Evolutionary conservation across 1,140 invertebrate genomes (phyloP).

Genomic region (Lucilia sericata): DNA sequence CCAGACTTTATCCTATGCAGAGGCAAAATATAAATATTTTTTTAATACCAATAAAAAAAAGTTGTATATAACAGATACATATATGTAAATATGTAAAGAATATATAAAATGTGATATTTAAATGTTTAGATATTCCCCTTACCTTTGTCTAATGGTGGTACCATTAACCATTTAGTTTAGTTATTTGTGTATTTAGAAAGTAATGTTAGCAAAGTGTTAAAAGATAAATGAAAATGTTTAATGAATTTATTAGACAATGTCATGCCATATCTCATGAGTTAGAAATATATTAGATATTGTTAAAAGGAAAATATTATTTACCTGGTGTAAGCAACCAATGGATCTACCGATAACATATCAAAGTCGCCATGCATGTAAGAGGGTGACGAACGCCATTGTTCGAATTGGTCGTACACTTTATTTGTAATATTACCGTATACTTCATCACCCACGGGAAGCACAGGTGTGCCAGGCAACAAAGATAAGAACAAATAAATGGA

Average conservation of each 20-base stretch:
- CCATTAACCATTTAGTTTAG: slow-evolving; percentile 15
- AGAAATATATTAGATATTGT: background rate
- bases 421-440: slow-evolving; percentile 55
- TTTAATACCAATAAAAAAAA: background rate
- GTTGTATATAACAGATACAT: background rate
- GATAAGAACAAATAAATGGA: slow-evolving; percentile 76
- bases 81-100: background rate
- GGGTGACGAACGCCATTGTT: slow-evolving; percentile 67
- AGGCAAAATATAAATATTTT: background rate
- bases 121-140: slow-evolving; percentile 9
- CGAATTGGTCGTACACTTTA: slow-evolving; percentile 62
- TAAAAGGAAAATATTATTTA: slow-evolving; percentile 59
- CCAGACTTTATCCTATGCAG: slow-evolving; percentile 74
- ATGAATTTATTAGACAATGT: background rate
- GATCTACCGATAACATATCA: slow-evolving; percentile 65
- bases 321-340: slow-evolving; percentile 76
- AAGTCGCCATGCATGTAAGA: slow-evolving; percentile 74
- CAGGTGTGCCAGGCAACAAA: slow-evolving; percentile 79
- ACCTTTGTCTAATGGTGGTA: slow-evolving; percentile 34
- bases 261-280: background rate
- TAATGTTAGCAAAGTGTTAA: slow-evolving; percentile 1
- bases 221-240: background rate
- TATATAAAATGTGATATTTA: background rate
- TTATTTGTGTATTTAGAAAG: background rate
- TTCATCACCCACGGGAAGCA: slow-evolving; percentile 73